phyloP scores from a whole-genome alignment of 2,797 vertebrate genomes.

The Notolepis coatsorum region DNA sequence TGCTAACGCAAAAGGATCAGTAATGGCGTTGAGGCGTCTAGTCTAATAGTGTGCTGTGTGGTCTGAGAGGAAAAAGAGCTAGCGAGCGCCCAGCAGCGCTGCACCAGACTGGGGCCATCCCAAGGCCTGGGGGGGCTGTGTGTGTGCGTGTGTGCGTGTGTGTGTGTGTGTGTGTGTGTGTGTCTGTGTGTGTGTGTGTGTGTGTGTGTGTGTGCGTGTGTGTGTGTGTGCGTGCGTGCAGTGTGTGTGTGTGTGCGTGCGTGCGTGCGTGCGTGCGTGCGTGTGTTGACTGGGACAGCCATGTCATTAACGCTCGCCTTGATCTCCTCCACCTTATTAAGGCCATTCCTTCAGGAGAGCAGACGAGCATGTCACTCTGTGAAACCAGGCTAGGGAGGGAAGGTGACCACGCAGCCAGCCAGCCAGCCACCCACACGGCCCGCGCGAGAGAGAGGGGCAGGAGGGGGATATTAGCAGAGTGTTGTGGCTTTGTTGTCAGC shows the following conservation, averaged over 20 bases:
- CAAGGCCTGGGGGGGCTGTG: conserved; percentile 65
- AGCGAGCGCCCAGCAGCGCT: conserved; percentile 67
- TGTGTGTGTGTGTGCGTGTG: too few relatives aligned
- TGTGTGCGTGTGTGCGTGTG: too few relatives aligned
- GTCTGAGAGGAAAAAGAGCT: conserved; percentile 56
- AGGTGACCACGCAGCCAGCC: conserved; percentile 75
- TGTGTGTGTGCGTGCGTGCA: too few relatives aligned
- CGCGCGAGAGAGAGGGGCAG: conserved; percentile 17
- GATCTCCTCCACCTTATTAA: conserved; percentile 89
- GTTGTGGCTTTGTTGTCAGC: conserved; percentile 62
- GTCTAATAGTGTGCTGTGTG: conserved; percentile 54
- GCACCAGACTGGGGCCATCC: conserved; percentile 74
- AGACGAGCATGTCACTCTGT: conserved; percentile 87
- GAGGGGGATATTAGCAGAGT: conserved; percentile 29
- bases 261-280: too few relatives aligned
- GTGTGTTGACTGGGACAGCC: conserved; percentile 79
- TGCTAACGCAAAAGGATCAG: too few relatives aligned
- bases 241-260: too few relatives aligned
- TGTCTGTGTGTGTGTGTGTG: too few relatives aligned
- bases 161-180: too few relatives aligned
- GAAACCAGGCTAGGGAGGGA: conserved; percentile 76
- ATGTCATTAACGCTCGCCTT: conserved; percentile 84
- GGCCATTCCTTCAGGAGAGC: conserved; percentile 90
- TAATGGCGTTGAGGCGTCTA: conserved; percentile 60
- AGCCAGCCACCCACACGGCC: conserved; percentile 65